phyloP scores from a whole-genome alignment of 2,113 vertebrate species.

The Ellobius talpinus region DNA sequence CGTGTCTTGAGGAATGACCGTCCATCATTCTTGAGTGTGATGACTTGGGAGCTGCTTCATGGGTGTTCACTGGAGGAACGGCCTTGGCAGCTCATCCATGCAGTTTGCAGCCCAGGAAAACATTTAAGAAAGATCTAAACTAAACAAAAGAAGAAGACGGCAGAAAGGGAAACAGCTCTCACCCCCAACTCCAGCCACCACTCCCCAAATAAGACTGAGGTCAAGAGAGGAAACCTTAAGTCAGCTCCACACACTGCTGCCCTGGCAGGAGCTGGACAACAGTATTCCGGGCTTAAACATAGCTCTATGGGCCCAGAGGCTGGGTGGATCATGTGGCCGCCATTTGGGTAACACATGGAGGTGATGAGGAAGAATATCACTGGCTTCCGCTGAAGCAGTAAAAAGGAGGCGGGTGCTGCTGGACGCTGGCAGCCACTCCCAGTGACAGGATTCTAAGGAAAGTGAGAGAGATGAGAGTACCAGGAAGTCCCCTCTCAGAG shows the following conservation, averaged over 20 bases:
- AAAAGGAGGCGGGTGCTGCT: neutral
- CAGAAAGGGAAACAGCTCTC: accelerated
- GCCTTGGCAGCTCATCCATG: accelerated
- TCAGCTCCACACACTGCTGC: neutral
- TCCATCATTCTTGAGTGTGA: no score
- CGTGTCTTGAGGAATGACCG: accelerated
- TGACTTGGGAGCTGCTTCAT: neutral
- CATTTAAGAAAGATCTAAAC: neutral
- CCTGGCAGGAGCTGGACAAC: no score
- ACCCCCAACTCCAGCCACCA: neutral
- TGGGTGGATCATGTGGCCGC: neutral
- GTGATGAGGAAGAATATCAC: accelerated
- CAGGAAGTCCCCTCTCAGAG: neutral
- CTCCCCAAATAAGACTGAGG: neutral
- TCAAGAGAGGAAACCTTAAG: neutral
- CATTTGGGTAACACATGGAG: accelerated
- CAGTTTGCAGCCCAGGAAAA: neutral
- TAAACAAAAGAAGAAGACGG: neutral
- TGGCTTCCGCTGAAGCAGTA: neutral
- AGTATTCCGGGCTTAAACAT: accelerated
- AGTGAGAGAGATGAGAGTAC: neutral
- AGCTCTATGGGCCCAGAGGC: accelerated
- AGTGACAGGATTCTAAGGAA: neutral
- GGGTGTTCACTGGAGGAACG: neutral
- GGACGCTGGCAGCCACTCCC: neutral